A percentile compares a stretch with the other conserved stretches of the same genome.
Evolutionary conservation across 2,888 invertebrate genomes (phyloP).

Genomic region (Prosapia bicincta): DNA sequence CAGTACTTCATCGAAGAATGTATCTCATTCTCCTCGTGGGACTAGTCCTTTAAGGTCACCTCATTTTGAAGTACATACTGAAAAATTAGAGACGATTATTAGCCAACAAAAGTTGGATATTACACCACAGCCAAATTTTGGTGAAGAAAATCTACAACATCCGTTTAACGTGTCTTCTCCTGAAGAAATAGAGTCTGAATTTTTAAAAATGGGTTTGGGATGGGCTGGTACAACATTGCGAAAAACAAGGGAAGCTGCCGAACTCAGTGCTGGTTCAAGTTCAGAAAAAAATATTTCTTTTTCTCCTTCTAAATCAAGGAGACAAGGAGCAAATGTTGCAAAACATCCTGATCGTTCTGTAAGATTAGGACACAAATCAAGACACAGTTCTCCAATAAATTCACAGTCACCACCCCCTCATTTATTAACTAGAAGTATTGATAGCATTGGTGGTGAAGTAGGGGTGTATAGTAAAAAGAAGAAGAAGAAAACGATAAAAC

Average conservation of each 20-base stretch:
- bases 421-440: neutral
- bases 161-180: neutral
- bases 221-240: neutral
- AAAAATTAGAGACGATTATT: no score
- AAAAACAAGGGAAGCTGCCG: neutral
- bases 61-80: no score
- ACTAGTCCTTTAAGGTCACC: no score
- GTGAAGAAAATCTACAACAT: neutral
- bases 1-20: no score
- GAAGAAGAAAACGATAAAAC: neutral
- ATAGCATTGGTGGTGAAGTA: neutral
- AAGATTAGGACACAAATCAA: neutral
- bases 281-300: neutral
- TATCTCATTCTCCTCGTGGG: no score
- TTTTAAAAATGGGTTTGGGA: neutral
- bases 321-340: neutral
- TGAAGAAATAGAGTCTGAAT: neutral
- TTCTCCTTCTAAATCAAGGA: neutral
- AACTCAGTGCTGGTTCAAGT: neutral
- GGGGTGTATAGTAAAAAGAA: neutral
- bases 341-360: neutral
- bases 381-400: neutral
- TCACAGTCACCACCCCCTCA: neutral
- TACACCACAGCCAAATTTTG: neutral
- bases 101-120: neutral